These are phyloP conservation scores for Microcebus murinus DNA, from an alignment of 2,113 vertebrate species.

Conservation along the genomic window DNA sequence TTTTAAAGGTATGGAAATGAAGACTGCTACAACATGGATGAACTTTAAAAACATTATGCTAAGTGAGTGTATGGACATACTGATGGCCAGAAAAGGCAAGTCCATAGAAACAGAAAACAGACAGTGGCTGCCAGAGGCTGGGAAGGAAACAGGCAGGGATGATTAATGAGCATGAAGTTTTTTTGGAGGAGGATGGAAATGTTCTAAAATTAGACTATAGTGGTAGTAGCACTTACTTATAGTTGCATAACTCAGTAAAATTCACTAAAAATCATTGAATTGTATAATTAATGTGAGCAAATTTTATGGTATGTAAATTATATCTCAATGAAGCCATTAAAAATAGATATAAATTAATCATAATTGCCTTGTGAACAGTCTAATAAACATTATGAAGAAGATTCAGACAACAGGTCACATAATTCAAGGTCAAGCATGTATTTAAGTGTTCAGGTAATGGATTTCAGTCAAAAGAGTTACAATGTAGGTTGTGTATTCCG, in stretches of 20 bases:
- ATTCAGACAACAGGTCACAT: background rate
- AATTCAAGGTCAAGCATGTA: background rate
- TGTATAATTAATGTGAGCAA: background rate
- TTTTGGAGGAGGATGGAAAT: background rate
- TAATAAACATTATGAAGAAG: background rate
- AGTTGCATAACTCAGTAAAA: background rate
- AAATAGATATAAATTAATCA: background rate
- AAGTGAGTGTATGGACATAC: background rate
- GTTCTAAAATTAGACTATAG: background rate
- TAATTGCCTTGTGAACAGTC: background rate
- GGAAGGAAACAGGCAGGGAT: background rate
- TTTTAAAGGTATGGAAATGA: background rate
- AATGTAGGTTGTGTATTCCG: background rate
- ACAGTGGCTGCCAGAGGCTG: accelerated
- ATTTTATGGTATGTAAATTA: background rate
- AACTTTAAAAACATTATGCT: background rate
- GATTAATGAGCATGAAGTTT: background rate
- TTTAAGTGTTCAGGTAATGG: background rate
- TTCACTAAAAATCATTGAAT: background rate
- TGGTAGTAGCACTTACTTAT: no score
- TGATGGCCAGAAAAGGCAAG: background rate
- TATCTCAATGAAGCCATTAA: background rate
- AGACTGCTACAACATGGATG: background rate
- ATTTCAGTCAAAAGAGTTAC: background rate
- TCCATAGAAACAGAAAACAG: background rate